Percentiles rank a stretch among this genome's conserved stretches.
phyloP scores from a whole-genome alignment of 1,140 invertebrate species.

The Sycophaga agraensis region DNA sequence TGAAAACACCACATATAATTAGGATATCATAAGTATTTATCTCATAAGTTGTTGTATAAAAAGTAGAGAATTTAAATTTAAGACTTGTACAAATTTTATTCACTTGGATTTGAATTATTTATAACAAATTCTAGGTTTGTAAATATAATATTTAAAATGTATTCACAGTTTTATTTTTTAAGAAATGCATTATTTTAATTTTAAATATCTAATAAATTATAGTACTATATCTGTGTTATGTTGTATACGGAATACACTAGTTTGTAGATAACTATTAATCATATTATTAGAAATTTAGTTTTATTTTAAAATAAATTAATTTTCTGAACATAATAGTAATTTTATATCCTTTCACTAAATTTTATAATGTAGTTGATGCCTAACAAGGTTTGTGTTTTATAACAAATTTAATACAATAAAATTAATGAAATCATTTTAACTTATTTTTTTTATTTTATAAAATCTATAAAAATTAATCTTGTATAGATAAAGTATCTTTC shows the following conservation, averaged over 20 bases:
- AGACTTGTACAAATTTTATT: background rate
- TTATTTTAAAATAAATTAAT: background rate
- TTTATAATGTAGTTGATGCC: too few species aligned
- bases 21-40: background rate
- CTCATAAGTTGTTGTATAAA: too few species aligned
- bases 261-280: too few species aligned
- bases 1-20: background rate
- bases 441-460: constrained; percentile 9
- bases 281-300: too few species aligned
- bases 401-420: constrained; percentile 1
- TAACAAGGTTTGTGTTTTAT: constrained; percentile 18
- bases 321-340: too few species aligned
- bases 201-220: background rate
- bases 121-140: background rate
- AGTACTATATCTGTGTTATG: too few species aligned
- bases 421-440: background rate
- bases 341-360: too few species aligned
- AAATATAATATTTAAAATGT: too few species aligned
- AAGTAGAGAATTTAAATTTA: constrained; percentile 14
- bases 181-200: constrained; percentile 19
- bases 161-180: background rate
- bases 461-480: constrained; percentile 19
- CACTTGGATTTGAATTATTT: background rate
- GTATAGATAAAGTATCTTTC: background rate
- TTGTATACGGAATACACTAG: too few species aligned